These are phyloP conservation scores for Scolopax bukidnonensis DNA, from an alignment of 2,797 vertebrate genomes.

Conservation along the genomic window DNA sequence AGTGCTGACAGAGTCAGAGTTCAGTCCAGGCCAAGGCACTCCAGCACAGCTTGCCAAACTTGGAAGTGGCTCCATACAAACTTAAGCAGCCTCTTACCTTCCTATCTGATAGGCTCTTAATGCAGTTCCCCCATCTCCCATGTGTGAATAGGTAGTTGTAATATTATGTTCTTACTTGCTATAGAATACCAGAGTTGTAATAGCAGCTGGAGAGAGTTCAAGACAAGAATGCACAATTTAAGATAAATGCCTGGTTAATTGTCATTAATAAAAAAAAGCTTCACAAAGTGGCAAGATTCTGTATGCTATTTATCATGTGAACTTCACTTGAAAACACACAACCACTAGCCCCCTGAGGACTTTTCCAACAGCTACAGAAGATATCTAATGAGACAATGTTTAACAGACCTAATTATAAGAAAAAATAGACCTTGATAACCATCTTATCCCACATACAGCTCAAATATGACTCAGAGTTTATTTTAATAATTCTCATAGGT, in stretches of 20 bases:
- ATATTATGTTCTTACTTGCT: conserved; percentile 30
- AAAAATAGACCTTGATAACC: conserved; percentile 64
- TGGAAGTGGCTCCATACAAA: conserved; percentile 10
- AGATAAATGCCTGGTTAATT: conserved; percentile 8
- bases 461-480: conserved; percentile 64
- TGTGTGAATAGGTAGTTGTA: background rate
- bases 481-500: conserved; percentile 58
- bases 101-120: conserved; percentile 34
- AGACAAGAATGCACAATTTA: conserved; percentile 13
- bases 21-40: conserved; percentile 1
- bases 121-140: background rate
- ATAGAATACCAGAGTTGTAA: conserved; percentile 1
- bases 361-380: conserved; percentile 54
- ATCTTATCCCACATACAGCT: conserved; percentile 54
- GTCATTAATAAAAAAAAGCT: conserved; percentile 1
- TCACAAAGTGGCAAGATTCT: conserved; percentile 14
- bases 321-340: conserved; percentile 47
- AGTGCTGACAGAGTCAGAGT: background rate
- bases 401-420: conserved; percentile 56
- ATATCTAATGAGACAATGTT: conserved; percentile 56
- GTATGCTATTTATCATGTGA: conserved; percentile 15
- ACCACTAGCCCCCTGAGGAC: conserved; percentile 18
- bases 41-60: background rate
- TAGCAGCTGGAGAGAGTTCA: background rate
- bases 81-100: conserved; percentile 10